Evolutionary conservation across 2,797 vertebrate genomes (phyloP).

Genomic region (Aselliscus stoliczkanus): DNA sequence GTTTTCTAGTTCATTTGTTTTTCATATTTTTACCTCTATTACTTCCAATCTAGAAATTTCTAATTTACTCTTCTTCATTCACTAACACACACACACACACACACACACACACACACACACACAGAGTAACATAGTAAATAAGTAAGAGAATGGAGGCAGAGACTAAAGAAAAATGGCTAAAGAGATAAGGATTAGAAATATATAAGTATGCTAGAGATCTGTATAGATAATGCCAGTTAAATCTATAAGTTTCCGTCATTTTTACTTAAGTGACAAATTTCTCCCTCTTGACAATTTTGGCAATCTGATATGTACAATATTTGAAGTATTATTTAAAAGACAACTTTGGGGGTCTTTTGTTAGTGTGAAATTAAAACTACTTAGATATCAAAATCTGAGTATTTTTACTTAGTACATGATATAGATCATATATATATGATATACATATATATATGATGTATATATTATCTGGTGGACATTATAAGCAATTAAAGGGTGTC

Average conservation of each 20-base stretch:
- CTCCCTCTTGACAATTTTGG: not conserved
- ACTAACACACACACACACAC: not conserved
- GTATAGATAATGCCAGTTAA: not conserved
- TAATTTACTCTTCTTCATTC: not conserved
- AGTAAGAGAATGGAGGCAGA: not conserved
- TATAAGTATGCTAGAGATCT: not conserved
- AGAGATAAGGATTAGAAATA: not conserved
- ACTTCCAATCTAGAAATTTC: not conserved
- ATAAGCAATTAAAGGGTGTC: not conserved
- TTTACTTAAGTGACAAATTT: not conserved
- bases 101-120: not conserved
- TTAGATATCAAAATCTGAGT: not conserved
- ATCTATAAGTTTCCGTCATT: not conserved
- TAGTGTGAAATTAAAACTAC: not conserved
- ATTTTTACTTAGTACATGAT: not conserved
- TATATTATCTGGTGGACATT: not conserved
- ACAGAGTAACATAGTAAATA: not conserved
- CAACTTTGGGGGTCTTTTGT: not conserved
- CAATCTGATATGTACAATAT: not conserved
- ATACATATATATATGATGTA: too few relatives aligned
- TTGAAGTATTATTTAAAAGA: not conserved
- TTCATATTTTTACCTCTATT: not conserved
- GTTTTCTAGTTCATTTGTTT: not conserved
- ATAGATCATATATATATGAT: too few relatives aligned
- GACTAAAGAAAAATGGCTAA: not conserved